A percentile compares a stretch with the other conserved stretches of the same genome.
These are phyloP conservation scores for Eudasyphora cyanicolor DNA, from an alignment of 2,888 invertebrate genomes.

Conservation along the genomic window DNA sequence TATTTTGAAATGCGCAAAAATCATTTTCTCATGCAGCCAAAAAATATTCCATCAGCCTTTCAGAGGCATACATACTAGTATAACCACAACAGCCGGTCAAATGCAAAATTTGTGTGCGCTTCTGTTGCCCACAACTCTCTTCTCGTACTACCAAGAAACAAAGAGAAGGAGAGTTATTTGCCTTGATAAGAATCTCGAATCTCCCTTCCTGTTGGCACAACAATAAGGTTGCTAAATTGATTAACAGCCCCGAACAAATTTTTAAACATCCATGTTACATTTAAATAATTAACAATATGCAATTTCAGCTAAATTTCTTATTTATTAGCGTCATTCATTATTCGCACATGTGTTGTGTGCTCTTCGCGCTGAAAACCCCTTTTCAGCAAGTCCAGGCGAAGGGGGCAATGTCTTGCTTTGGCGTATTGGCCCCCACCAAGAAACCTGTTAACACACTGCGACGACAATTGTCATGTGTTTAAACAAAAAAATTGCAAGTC, in stretches of 20 bases:
- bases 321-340: conserved; percentile 49
- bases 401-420: background rate
- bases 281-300: conserved; percentile 43
- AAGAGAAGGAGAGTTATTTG: background rate
- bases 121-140: conserved; percentile 30
- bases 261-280: conserved; percentile 55
- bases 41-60: conserved; percentile 48
- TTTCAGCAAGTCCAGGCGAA: background rate
- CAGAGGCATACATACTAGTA: too few relatives aligned
- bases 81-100: background rate
- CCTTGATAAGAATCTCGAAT: background rate
- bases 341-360: conserved; percentile 3
- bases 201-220: conserved; percentile 12
- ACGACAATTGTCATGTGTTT: conserved; percentile 38
- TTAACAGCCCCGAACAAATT: conserved; percentile 44
- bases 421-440: background rate
- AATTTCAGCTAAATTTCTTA: conserved; percentile 34
- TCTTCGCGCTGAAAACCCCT: conserved; percentile 28
- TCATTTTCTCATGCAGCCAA: conserved; percentile 16
- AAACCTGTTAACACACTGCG: conserved; percentile 27
- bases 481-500: conserved; percentile 43
- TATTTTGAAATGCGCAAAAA: conserved; percentile 41
- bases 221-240: conserved; percentile 53
- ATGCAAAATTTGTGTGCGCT: conserved; percentile 13
- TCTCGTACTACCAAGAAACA: background rate